Base-by-base conservation (phyloP, 2,888 invertebrate genomes). In the Siphlonurus alternatus region DNA sequence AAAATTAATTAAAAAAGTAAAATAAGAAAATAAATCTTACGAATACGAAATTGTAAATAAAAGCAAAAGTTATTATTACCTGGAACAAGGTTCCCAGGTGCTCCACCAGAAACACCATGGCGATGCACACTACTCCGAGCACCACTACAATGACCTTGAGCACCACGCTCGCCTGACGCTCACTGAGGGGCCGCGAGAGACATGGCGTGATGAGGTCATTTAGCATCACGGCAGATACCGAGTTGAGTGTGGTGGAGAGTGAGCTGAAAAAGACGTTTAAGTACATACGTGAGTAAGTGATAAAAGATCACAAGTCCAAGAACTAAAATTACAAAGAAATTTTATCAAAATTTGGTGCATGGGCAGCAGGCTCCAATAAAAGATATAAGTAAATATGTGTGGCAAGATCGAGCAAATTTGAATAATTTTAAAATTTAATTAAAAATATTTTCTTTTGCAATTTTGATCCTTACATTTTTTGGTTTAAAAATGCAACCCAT, bases 231-330 rank as follows among this genome's bases (percentile, higher is more conserved):
- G 61, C 59, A 2, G 64, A 64, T 25, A 64, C 60, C 3, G 64
- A 64, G 25, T 64, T 64, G 5, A 64, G 53, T 23, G 51, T 60
- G 2, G 64, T 64, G 3, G 64, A 64, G 53, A 64, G 59, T n/a
- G 64, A 59, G 20, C 64, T 64, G 24, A n/a, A 61, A 61, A 38
- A 60, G 7, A 25, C 53, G 20, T 22, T 2, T 25, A n/a, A n/a
- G n/a, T n/a, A n/a, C n/a, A n/a, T n/a, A n/a, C n/a, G n/a, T n/a
- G n/a, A n/a, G n/a, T 18, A 19, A 53, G n/a, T 53, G 53, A 19
- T 2, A 53, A n/a, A 53, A n/a, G 19, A 2, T 2, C n/a, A 2
- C n/a, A 5, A 51, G 15, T 61, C 5, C 7, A 20, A 20, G 25
- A 25, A 24, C 10, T 25, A 10, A 7, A n/a, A 2, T 22, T 22